These are phyloP conservation scores for Gallinago stenura DNA, from an alignment of 2,797 vertebrate species.

Conservation along the genomic window DNA sequence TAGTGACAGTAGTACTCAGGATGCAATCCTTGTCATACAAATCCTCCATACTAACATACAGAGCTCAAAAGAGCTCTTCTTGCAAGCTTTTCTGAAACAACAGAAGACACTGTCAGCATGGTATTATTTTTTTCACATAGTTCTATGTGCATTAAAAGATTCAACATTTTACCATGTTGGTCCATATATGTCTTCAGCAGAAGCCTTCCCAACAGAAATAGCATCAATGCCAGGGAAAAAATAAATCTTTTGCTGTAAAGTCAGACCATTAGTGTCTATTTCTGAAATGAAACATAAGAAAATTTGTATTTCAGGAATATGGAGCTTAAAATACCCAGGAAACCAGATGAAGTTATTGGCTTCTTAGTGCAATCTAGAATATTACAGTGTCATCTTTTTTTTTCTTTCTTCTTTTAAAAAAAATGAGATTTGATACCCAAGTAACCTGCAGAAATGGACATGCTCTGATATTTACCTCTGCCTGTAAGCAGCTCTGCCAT, in stretches of 20 bases:
- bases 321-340: background rate
- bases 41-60: background rate
- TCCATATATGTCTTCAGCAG: background rate
- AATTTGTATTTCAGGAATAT: background rate
- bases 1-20: background rate
- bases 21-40: background rate
- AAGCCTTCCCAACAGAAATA: background rate
- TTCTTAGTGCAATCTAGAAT: background rate
- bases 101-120: background rate
- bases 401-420: background rate
- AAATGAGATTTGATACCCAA: background rate
- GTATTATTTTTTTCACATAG: background rate
- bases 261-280: background rate
- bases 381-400: background rate
- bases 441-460: background rate
- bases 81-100: background rate
- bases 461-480: background rate
- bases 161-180: background rate
- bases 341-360: background rate
- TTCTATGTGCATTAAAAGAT: background rate
- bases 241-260: background rate
- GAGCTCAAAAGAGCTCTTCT: background rate
- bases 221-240: background rate
- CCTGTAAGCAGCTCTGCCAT: constrained; percentile 9
- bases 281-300: background rate